phyloP scores from a whole-genome alignment of 2,797 vertebrate species.

The Acanthurus lineatus region DNA sequence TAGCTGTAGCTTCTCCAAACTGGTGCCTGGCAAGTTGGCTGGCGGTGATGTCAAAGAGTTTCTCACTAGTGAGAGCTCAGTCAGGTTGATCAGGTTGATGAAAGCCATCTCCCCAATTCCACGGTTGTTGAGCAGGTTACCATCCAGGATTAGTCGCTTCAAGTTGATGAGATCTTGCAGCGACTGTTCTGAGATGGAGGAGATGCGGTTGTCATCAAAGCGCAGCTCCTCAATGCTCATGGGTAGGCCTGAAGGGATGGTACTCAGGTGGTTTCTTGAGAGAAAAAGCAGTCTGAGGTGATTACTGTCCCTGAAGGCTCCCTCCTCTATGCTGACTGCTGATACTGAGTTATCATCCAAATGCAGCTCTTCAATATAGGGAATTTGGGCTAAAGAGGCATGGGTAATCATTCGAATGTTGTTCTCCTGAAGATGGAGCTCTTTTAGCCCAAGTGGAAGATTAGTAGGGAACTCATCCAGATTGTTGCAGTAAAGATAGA shows the following conservation, averaged over 20 bases:
- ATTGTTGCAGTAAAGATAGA: conserved; percentile 98
- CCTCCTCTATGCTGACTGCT: conserved; percentile 98
- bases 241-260: conserved; percentile 96
- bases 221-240: conserved; percentile 98
- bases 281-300: conserved; percentile 97
- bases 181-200: conserved; percentile 95
- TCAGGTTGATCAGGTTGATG: conserved; percentile 95
- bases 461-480: conserved; percentile 99
- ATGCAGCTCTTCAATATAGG: conserved; percentile 98
- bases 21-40: conserved; percentile 94
- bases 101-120: conserved; percentile 97
- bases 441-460: conserved; percentile 95
- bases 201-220: conserved; percentile 99
- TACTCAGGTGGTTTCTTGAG: conserved; percentile 98
- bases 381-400: conserved; percentile 95
- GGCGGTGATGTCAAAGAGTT: conserved; percentile 97
- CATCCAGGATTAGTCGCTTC: conserved; percentile 97
- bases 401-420: conserved; percentile 98
- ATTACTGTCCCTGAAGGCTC: conserved; percentile 96
- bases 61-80: conserved; percentile 96
- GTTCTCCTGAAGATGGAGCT: conserved; percentile 99
- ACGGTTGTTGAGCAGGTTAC: conserved; percentile 97
- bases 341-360: conserved; percentile 99
- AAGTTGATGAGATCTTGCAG: conserved; percentile 98
- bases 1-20: conserved; percentile 96